Percentiles rank a stretch among this genome's conserved stretches.
Conservation (phyloP, 2,888 invertebrate genomes). For the Branchellion lobata region DNA sequence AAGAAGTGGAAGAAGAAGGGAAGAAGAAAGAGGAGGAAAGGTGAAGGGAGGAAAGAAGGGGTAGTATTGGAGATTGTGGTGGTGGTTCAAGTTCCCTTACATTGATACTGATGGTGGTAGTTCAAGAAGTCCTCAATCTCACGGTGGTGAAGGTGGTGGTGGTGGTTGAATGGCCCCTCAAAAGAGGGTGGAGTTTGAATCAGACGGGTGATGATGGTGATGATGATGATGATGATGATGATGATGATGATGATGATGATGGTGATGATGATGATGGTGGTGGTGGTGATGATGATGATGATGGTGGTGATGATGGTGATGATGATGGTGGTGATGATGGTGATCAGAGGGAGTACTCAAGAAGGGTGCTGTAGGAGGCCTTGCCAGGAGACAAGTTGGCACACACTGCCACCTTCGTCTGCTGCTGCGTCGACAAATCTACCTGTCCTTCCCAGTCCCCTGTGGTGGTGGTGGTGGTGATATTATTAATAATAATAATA, state of each 20-base stretch:
- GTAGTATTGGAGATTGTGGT: background rate
- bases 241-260: constrained; percentile 33
- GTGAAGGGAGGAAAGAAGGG: background rate
- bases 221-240: constrained; percentile 21
- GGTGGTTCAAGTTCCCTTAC: background rate
- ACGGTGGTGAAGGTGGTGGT: background rate
- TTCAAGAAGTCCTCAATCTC: too few species aligned
- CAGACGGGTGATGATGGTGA: background rate
- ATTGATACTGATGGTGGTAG: background rate
- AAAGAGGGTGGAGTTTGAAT: background rate
- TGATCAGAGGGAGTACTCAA: constrained; percentile 56
- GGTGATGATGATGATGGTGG: constrained; percentile 26
- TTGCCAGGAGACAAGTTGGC: constrained; percentile 60
- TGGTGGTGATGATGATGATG: constrained; percentile 33
- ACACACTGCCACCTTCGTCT: constrained; percentile 58
- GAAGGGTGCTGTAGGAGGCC: constrained; percentile 60
- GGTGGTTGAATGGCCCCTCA: background rate
- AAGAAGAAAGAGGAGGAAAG: too few species aligned
- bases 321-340: constrained; percentile 14
- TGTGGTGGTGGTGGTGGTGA: background rate
- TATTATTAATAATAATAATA: too few species aligned
- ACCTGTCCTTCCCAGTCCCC: constrained; percentile 59
- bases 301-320: constrained; percentile 31
- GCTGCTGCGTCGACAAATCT: constrained; percentile 54
- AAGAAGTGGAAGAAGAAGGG: constrained; percentile 5